phyloP scores from a whole-genome alignment of 2,888 invertebrate species.

The Apeira syringaria region DNA sequence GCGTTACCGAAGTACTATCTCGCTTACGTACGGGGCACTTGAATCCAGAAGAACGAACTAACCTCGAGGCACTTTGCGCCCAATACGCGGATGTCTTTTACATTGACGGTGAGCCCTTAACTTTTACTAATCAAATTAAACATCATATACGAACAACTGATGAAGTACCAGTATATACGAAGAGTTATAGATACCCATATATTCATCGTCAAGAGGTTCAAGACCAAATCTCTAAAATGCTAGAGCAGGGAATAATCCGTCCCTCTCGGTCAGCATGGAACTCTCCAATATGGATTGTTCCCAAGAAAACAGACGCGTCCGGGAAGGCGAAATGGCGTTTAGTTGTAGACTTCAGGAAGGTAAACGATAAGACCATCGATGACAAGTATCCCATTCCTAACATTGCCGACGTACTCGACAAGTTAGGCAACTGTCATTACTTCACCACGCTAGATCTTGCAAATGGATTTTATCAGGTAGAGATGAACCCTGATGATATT shows the following conservation, averaged over 20 bases:
- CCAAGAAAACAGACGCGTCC: too few species aligned
- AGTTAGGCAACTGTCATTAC: too few species aligned
- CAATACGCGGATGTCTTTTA: slow-evolving; percentile 32
- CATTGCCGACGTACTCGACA: background rate
- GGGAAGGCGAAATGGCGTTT: too few species aligned
- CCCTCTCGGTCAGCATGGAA: too few species aligned
- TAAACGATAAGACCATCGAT: slow-evolving; percentile 14
- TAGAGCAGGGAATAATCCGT: slow-evolving; percentile 13
- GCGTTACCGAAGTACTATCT: slow-evolving; percentile 26
- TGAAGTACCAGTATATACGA: slow-evolving; percentile 19
- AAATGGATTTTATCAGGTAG: too few species aligned
- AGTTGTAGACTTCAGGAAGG: too few species aligned
- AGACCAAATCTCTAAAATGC: slow-evolving; percentile 13
- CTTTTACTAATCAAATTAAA: slow-evolving; percentile 17
- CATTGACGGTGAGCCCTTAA: slow-evolving; percentile 22
- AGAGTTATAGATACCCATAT: slow-evolving; percentile 19
- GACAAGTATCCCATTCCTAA: slow-evolving; percentile 10
- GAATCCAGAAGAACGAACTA: slow-evolving; percentile 32
- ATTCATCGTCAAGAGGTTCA: slow-evolving; percentile 21
- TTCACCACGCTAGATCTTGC: too few species aligned
- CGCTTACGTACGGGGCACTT: slow-evolving; percentile 38
- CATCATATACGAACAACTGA: slow-evolving; percentile 12
- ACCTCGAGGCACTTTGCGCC: slow-evolving; percentile 19
- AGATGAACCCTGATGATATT: too few species aligned
- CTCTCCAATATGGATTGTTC: too few species aligned